Evolutionary conservation across 2,888 invertebrate species (phyloP).

Genomic region (Cerceris ruficornis): DNA sequence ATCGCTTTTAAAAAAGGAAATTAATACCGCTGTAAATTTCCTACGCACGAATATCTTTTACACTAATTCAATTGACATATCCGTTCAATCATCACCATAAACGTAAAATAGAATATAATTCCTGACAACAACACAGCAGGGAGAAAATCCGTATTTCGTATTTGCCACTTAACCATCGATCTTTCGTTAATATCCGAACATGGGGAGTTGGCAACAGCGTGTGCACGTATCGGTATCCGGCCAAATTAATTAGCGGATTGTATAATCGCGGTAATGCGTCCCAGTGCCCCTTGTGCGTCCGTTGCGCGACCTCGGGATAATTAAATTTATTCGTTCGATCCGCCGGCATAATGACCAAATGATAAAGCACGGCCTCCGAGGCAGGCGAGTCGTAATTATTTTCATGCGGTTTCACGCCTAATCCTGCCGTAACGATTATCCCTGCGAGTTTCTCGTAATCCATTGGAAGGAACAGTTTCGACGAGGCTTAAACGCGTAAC

Average conservation of each 20-base stretch:
- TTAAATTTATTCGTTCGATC: constrained; percentile 35
- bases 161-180: constrained; percentile 4
- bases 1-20: too few species aligned
- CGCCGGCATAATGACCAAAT: constrained; percentile 6
- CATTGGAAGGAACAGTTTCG: not conserved
- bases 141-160: not conserved
- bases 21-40: too few species aligned
- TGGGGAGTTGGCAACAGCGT: constrained; percentile 4
- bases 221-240: constrained; percentile 13
- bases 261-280: constrained; percentile 34
- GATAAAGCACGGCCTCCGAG: constrained; percentile 10
- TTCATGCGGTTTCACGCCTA: constrained; percentile 6
- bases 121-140: not conserved
- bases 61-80: too few species aligned
- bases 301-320: constrained; percentile 18
- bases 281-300: not conserved
- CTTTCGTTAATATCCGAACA: constrained; percentile 1
- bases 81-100: too few species aligned
- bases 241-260: constrained; percentile 52
- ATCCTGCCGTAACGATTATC: not conserved
- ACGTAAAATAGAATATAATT: not conserved
- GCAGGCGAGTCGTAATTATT: constrained; percentile 6
- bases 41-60: too few species aligned
- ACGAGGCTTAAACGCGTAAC: not conserved
- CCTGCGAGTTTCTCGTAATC: not conserved